Percentiles rank a stretch among this genome's conserved stretches.
These are phyloP conservation scores for Mimumesa dahlbomi DNA, from an alignment of 2,888 invertebrate species.

Conservation along the genomic window DNA sequence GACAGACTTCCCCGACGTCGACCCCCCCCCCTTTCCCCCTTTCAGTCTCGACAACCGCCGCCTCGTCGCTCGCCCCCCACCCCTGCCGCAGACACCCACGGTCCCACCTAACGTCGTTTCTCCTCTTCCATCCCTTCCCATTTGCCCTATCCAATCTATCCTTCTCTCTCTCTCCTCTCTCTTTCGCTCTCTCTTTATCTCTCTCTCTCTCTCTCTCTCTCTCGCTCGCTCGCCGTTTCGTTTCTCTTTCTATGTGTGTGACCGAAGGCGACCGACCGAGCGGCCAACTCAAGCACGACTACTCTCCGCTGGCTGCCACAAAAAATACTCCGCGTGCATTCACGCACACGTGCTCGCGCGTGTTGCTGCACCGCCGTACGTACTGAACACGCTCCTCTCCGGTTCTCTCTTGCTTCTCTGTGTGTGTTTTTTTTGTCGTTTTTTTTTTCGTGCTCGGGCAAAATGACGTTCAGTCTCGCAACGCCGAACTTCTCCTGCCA, in stretches of 20 bases:
- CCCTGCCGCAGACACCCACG: conserved; percentile 1
- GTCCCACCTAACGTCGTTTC: conserved; percentile 11
- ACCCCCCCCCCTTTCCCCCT: conserved; percentile 21
- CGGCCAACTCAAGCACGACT: conserved; percentile 64
- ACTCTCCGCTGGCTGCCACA: conserved; percentile 49
- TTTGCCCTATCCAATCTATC: conserved; percentile 11
- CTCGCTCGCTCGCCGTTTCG: neutral
- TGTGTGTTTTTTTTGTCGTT: conserved; percentile 9
- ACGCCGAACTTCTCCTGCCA: conserved; percentile 22
- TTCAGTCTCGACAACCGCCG: conserved; percentile 27
- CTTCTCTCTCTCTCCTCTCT: conserved; percentile 13
- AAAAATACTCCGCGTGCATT: conserved; percentile 70
- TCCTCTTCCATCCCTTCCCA: conserved; percentile 16
- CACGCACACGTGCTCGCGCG: conserved; percentile 65
- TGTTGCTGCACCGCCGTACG: conserved; percentile 26
- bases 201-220: conserved; percentile 26
- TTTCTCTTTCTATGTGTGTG: conserved; percentile 40
- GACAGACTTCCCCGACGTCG: conserved; percentile 43
- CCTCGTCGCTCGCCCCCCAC: conserved; percentile 18
- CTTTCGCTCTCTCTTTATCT: conserved; percentile 19
- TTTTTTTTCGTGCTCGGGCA: conserved; percentile 16
- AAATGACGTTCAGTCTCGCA: conserved; percentile 33
- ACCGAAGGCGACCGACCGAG: conserved; percentile 68
- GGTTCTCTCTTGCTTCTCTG: conserved; percentile 1
- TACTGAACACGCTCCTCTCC: conserved; percentile 13